Conservation (phyloP, 2,888 invertebrate genomes). For the Epinotia brunnichana region DNA sequence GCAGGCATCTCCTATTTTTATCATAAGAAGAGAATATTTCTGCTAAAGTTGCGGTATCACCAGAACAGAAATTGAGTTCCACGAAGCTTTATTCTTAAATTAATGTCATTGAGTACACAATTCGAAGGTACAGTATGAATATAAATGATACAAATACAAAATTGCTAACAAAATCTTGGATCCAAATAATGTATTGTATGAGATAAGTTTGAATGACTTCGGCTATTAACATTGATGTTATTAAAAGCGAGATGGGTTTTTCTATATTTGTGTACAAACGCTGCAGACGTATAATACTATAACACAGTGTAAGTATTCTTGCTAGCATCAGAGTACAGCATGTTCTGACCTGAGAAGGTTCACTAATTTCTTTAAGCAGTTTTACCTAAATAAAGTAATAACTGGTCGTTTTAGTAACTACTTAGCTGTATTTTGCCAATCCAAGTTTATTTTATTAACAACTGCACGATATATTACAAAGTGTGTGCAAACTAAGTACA, state of each 20-base stretch:
- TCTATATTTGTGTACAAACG: no score
- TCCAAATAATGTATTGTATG: no score
- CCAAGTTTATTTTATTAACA: background rate
- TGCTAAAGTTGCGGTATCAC: background rate
- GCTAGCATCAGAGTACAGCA: no score
- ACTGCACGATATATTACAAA: no score
- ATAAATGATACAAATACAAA: background rate
- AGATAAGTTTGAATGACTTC: no score
- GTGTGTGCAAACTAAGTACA: background rate
- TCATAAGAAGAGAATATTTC: background rate
- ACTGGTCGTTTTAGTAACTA: background rate
- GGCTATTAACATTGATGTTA: no score
- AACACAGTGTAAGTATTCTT: no score
- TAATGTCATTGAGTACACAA: conserved; percentile 16
- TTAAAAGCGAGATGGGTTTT: no score
- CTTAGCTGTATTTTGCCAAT: background rate
- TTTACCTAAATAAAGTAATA: background rate
- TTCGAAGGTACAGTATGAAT: background rate
- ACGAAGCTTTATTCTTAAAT: conserved; percentile 40
- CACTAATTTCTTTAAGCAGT: background rate
- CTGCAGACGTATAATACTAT: no score
- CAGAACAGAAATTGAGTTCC: conserved; percentile 10
- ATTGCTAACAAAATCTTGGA: background rate
- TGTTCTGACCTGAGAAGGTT: background rate
- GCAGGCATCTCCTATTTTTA: no score